These are phyloP conservation scores for Herpetotheres cachinnans DNA, from an alignment of 2,113 vertebrate species.

Conservation along the genomic window DNA sequence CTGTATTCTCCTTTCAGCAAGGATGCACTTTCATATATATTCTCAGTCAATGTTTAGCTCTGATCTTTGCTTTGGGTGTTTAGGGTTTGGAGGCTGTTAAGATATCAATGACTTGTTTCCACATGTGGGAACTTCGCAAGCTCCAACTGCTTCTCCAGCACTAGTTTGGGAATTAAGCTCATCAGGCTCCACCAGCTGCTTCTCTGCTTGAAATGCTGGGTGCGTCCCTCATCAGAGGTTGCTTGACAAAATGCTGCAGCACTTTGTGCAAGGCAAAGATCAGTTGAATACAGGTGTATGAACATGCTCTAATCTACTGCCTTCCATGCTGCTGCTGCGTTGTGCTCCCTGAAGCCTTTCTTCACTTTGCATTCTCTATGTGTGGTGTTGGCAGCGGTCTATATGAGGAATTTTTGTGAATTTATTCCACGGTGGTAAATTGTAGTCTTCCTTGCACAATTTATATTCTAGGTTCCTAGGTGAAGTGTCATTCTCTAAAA, in stretches of 20 bases:
- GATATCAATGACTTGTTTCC: not conserved
- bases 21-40: not conserved
- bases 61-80: not conserved
- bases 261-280: not conserved
- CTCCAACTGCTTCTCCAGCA: not conserved
- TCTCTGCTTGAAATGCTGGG: fast-evolving
- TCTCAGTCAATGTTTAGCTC: not conserved
- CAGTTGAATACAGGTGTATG: not conserved
- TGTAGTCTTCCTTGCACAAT: not conserved
- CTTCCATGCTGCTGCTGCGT: not conserved
- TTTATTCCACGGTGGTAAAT: not conserved
- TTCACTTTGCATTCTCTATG: not conserved
- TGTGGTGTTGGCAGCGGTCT: not conserved
- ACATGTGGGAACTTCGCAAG: not conserved
- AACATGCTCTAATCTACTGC: not conserved
- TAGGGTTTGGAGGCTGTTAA: not conserved
- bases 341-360: not conserved
- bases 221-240: not conserved
- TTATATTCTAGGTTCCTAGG: not conserved
- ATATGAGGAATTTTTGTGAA: not conserved
- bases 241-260: not conserved
- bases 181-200: not conserved
- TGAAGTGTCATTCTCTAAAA: not conserved
- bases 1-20: not conserved
- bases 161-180: not conserved